These are phyloP conservation scores for Trichacis sp. DNA, from an alignment of 2,888 invertebrate genomes.

Conservation along the genomic window DNA sequence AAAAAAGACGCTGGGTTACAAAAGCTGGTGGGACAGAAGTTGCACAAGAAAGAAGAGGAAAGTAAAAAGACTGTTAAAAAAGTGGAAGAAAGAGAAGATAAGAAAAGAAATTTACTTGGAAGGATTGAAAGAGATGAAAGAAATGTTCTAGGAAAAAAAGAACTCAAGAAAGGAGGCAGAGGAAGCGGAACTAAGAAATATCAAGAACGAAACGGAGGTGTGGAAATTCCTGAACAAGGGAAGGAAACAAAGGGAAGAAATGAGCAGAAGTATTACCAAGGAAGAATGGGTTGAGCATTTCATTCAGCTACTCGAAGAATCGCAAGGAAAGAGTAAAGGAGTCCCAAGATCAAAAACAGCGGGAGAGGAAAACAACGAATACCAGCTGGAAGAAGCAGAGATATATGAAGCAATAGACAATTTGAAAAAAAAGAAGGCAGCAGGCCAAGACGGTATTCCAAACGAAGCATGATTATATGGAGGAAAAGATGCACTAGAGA, in stretches of 20 bases:
- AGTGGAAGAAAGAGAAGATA: constrained; percentile 9
- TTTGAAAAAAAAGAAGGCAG: constrained; percentile 23
- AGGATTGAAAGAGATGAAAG: constrained; percentile 14
- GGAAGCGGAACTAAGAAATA: constrained; percentile 8
- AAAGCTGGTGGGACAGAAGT: constrained; percentile 22
- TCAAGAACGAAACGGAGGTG: not conserved
- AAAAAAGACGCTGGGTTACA: constrained; percentile 6
- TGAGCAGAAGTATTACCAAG: not conserved
- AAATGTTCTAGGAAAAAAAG: constrained; percentile 10
- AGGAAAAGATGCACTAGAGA: not conserved
- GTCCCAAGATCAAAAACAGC: not conserved
- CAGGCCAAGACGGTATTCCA: constrained; percentile 21
- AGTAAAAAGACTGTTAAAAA: not conserved
- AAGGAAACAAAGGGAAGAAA: not conserved
- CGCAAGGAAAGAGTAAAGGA: constrained; percentile 7
- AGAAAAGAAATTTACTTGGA: constrained; percentile 5
- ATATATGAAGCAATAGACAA: constrained; percentile 3
- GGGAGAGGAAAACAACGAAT: not conserved
- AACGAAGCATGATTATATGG: constrained; percentile 34
- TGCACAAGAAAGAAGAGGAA: constrained; percentile 9
- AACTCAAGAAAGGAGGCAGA: constrained; percentile 10
- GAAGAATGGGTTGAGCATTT: constrained; percentile 16
- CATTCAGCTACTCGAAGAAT: constrained; percentile 8
- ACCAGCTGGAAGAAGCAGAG: not conserved
- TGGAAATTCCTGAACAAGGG: constrained; percentile 6